These are phyloP conservation scores for Phragmatobia fuliginosa DNA, from an alignment of 2,888 invertebrate species.

Conservation along the genomic window DNA sequence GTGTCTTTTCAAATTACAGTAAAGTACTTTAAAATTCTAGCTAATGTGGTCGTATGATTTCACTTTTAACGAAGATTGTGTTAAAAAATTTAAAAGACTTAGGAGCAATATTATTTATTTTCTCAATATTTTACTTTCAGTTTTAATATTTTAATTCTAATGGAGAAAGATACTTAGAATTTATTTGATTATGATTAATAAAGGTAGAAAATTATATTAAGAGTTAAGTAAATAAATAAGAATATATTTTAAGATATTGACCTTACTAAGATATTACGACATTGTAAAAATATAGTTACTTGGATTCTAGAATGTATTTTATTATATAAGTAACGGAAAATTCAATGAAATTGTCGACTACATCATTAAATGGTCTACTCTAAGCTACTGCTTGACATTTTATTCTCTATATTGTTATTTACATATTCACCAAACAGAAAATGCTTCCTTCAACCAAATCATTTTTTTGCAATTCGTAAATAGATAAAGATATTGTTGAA, in stretches of 20 bases:
- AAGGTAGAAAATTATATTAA: not conserved
- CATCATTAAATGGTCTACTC: not conserved
- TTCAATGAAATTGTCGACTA: not conserved
- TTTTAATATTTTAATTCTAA: too few relatives aligned
- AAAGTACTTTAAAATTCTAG: too few relatives aligned
- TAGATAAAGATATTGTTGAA: not conserved
- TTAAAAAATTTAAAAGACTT: too few relatives aligned
- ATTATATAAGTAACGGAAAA: not conserved
- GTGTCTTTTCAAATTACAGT: too few relatives aligned
- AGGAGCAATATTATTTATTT: too few relatives aligned
- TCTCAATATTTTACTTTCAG: too few relatives aligned
- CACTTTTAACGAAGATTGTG: too few relatives aligned
- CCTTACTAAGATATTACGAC: not conserved
- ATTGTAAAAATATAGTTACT: not conserved
- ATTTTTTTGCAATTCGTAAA: not conserved
- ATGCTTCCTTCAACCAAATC: not conserved
- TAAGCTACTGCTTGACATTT: not conserved
- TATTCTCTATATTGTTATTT: not conserved
- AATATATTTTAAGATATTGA: not conserved
- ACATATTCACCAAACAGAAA: not conserved
- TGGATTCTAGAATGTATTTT: too few relatives aligned
- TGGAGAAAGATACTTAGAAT: too few relatives aligned
- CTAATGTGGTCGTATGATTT: too few relatives aligned
- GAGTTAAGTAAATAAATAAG: not conserved
- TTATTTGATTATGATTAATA: too few relatives aligned